These are phyloP conservation scores for Myotis yumanensis DNA, from an alignment of 2,113 vertebrate species.

Conservation along the genomic window DNA sequence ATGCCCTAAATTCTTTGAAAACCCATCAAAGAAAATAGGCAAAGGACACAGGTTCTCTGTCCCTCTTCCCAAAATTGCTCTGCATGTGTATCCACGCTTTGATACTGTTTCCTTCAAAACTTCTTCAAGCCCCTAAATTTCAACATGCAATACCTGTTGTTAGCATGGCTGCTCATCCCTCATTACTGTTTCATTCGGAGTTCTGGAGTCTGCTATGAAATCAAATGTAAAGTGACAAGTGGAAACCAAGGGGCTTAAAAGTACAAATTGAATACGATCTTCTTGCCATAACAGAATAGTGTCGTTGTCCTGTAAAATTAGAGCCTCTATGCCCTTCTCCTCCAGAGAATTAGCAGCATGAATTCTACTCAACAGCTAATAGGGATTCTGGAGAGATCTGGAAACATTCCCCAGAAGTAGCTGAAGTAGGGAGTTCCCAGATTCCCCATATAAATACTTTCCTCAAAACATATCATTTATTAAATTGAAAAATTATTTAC, in stretches of 20 bases:
- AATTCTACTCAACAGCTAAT: constrained; percentile 20
- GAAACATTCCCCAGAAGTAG: constrained; percentile 29
- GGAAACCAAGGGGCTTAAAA: constrained; percentile 67
- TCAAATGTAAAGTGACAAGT: constrained; percentile 69
- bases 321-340: constrained; percentile 22
- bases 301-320: constrained; percentile 65
- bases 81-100: constrained; percentile 14
- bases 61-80: background rate
- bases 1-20: constrained; percentile 60
- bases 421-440: constrained; percentile 22
- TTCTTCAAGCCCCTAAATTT: constrained; percentile 29
- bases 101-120: constrained; percentile 37
- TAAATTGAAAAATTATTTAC: constrained; percentile 50
- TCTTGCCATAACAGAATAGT: constrained; percentile 64
- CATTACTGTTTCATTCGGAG: constrained; percentile 60
- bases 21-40: constrained; percentile 45
- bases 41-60: constrained; percentile 38
- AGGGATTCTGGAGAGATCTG: constrained; percentile 22
- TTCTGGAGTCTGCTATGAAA: constrained; percentile 35
- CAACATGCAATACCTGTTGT: constrained; percentile 35
- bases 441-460: constrained; percentile 33
- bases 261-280: constrained; percentile 64
- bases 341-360: constrained; percentile 56
- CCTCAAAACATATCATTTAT: constrained; percentile 5
- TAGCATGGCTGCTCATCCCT: background rate